Evolutionary conservation across 2,888 invertebrate species (phyloP), one percentile per base, ranked within the genome.

Genomic region (Drosophila mulleri): DNA sequence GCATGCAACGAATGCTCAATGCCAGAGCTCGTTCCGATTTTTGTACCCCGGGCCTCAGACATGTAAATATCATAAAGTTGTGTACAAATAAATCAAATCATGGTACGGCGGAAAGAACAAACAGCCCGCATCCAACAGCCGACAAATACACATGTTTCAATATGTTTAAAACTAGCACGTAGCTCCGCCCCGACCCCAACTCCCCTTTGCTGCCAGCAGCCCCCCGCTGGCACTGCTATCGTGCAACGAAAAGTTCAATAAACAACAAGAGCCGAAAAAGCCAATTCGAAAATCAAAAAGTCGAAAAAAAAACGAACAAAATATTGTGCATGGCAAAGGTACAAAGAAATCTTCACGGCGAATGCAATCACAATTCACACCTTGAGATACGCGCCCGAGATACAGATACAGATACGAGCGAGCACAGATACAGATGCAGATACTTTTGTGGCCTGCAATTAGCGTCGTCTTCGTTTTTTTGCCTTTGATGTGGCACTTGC

Each of bases 11-110:
- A 72, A 58, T 39, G 52, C 44, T 58, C 44, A 59, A 71, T 63
- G 39, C 42, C 70, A 61, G 41, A 29, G 42, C 20, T 58, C 42
- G 44, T 47, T n/a, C 58, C 57, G 45, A 44, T 32, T 26, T 39
- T 5, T 8, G 39, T 18, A 41, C 48, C 47, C 47, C 59, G 58
- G 54, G 64, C 45, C 65, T 64, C 74, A 67, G 77, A 72, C 75
- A 80, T 83, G 83, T 83, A 86, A 84, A 84, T 86, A 86, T 80
- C 77, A 84, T 83, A 84, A 84, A 84, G 70, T 72, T 79, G 79
- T 86, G 86, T 82, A 84, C 83, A 84, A 83, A 86, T 84, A 84
- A 84, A 86, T 84, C 86, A 86, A 84, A 83, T 83, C 75, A 69
- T 67, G 69, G 66, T 69, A 48, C 48, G 47, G 72, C 45, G 58